Conservation (phyloP, 2,888 invertebrate genomes). For the Tolmerus cingulatus region DNA sequence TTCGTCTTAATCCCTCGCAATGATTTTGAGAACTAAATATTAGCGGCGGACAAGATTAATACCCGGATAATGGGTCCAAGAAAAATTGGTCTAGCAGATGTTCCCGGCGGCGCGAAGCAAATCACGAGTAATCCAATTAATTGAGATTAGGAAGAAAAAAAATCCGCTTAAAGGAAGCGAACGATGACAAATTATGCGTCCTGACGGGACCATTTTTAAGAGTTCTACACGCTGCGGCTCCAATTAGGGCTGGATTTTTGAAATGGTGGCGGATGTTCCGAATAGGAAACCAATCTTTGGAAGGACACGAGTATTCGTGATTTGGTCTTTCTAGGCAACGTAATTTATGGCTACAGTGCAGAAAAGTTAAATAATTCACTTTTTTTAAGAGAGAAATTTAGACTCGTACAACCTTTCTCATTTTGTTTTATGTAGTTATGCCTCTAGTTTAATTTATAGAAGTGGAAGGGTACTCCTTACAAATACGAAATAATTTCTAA, state of each 20-base stretch:
- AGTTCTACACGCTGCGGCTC: neutral
- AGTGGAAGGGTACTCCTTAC: too few relatives aligned
- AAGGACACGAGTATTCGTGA: neutral
- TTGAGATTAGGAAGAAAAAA: neutral
- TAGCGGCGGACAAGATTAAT: slow-evolving; percentile 2
- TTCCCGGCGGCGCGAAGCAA: neutral
- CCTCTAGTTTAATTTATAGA: too few relatives aligned
- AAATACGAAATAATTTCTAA: too few relatives aligned
- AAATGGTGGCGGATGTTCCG: neutral
- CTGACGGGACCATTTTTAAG: neutral
- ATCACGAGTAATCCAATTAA: slow-evolving; percentile 18
- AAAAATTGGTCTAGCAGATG: slow-evolving; percentile 32
- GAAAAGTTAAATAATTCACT: neutral
- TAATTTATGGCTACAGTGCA: neutral
- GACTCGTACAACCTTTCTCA: neutral
- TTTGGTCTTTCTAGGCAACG: neutral
- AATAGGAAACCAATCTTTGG: neutral
- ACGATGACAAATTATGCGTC: slow-evolving; percentile 9
- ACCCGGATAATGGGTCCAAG: neutral
- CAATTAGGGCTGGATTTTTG: neutral
- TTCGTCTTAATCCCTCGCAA: slow-evolving; percentile 2
- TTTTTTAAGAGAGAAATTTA: neutral
- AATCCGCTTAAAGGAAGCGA: neutral
- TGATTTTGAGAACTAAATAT: slow-evolving; percentile 5
- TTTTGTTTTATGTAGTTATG: neutral